A percentile compares a stretch with the other conserved stretches of the same genome.
Conservation (phyloP, 2,888 invertebrate species). For the Acrobasis repandana region DNA sequence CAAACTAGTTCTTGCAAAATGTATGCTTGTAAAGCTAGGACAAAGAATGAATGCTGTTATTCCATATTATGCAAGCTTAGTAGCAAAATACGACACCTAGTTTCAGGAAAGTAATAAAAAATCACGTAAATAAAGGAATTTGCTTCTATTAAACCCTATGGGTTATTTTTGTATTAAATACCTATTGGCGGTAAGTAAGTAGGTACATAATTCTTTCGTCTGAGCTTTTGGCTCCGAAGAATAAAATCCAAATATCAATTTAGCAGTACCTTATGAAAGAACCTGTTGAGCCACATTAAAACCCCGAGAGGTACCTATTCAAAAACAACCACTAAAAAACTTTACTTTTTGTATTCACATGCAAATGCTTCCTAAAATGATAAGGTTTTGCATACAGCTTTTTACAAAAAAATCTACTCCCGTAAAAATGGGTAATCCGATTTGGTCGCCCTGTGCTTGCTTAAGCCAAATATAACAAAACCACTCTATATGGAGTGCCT, state of each 20-base stretch:
- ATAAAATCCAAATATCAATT: too few relatives aligned
- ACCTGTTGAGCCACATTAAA: neutral
- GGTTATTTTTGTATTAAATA: neutral
- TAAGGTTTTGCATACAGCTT: conserved; percentile 5
- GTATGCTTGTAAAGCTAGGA: conserved; percentile 46
- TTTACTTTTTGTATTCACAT: neutral
- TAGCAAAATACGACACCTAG: conserved; percentile 16
- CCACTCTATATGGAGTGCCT: conserved; percentile 41
- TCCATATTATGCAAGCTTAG: conserved; percentile 36
- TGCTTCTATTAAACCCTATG: neutral
- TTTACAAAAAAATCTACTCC: conserved; percentile 17
- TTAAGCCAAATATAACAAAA: conserved; percentile 34
- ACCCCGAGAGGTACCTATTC: neutral
- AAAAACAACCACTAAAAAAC: neutral
- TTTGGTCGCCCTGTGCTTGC: conserved; percentile 31
- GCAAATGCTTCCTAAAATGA: neutral
- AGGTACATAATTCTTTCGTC: too few relatives aligned
- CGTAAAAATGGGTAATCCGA: conserved; percentile 34
- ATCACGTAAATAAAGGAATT: neutral
- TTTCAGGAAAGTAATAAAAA: conserved; percentile 16
- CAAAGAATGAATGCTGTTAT: conserved; percentile 48
- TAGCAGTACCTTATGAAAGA: neutral
- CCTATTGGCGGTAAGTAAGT: neutral
- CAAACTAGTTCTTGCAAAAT: conserved; percentile 49
- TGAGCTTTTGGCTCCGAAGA: too few relatives aligned